phyloP scores from a whole-genome alignment of 2,888 invertebrate species.

The Trichacis sp. region DNA sequence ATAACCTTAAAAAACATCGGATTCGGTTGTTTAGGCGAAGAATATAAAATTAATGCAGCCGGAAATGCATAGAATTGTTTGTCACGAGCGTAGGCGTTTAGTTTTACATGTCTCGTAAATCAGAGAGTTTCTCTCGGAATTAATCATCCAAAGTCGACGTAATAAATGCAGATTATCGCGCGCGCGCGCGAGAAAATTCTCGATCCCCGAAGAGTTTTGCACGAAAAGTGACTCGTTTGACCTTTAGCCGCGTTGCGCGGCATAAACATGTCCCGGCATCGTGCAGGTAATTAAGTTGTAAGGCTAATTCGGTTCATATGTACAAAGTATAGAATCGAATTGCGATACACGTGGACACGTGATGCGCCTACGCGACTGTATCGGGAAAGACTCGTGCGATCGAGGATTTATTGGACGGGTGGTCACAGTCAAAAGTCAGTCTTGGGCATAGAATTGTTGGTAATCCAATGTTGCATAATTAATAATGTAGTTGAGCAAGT shows the following conservation, averaged over 20 bases:
- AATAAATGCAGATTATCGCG: neutral
- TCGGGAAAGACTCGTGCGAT: too few species aligned
- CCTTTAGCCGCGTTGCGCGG: conserved; percentile 26
- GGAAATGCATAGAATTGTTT: neutral
- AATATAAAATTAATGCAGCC: neutral
- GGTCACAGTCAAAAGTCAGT: too few species aligned
- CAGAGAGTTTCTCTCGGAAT: neutral
- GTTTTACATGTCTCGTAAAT: neutral
- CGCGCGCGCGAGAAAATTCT: neutral
- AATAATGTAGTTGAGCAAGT: too few species aligned
- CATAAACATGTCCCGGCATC: conserved; percentile 35
- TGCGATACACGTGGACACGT: conserved; percentile 42
- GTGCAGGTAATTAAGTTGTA: conserved; percentile 44
- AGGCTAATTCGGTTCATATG: conserved; percentile 44
- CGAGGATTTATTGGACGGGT: too few species aligned
- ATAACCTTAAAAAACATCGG: neutral
- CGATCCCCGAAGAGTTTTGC: conserved; percentile 12
- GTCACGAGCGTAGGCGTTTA: neutral
- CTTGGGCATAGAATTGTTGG: too few species aligned
- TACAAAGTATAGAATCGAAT: too few species aligned
- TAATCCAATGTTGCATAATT: too few species aligned
- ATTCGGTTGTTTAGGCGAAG: neutral
- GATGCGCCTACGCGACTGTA: conserved; percentile 16
- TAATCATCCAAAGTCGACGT: neutral
- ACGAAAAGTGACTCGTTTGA: conserved; percentile 23